Evolutionary conservation across 1,140 invertebrate species (phyloP).

Genomic region (Marisa cornuarietis): DNA sequence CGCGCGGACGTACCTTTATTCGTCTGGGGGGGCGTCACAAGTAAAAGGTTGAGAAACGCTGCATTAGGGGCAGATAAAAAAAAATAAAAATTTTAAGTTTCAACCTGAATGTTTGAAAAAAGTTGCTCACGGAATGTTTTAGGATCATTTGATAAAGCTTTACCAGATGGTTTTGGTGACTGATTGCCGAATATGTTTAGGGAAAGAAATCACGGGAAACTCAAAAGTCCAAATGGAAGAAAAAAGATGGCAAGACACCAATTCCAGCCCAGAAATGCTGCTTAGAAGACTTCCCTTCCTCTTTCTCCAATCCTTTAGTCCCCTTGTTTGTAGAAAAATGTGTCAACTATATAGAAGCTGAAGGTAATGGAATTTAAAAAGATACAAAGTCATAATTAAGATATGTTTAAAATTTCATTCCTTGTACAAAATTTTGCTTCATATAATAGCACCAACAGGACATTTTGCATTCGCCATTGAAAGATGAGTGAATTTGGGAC

Average conservation of each 20-base stretch:
- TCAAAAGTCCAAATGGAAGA: conserved; percentile 73
- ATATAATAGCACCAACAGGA: neutral
- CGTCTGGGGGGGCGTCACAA: too few relatives aligned
- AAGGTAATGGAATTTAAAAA: conserved; percentile 65
- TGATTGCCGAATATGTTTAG: conserved; percentile 35
- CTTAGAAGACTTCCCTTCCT: conserved; percentile 77
- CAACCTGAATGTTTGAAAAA: too few relatives aligned
- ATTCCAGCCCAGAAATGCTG: conserved; percentile 56
- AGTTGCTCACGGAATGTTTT: too few relatives aligned
- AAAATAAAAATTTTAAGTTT: too few relatives aligned
- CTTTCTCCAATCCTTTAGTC: conserved; percentile 73
- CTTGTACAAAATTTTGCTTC: neutral
- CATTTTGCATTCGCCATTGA: too few relatives aligned
- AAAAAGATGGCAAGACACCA: conserved; percentile 72
- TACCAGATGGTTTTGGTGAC: neutral
- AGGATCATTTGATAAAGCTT: too few relatives aligned
- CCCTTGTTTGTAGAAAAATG: conserved; percentile 95
- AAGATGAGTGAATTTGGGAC: too few relatives aligned
- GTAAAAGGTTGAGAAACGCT: too few relatives aligned
- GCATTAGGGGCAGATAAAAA: too few relatives aligned
- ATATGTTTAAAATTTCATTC: too few relatives aligned
- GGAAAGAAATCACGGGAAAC: conserved; percentile 77
- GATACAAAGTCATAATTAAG: too few relatives aligned
- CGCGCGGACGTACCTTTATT: too few relatives aligned
- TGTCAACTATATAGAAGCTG: conserved; percentile 87